Percentiles rank a stretch among this genome's conserved stretches.
Conservation (phyloP, 92 coral and sea anemone species). For the Parazoanthus swiftii region DNA sequence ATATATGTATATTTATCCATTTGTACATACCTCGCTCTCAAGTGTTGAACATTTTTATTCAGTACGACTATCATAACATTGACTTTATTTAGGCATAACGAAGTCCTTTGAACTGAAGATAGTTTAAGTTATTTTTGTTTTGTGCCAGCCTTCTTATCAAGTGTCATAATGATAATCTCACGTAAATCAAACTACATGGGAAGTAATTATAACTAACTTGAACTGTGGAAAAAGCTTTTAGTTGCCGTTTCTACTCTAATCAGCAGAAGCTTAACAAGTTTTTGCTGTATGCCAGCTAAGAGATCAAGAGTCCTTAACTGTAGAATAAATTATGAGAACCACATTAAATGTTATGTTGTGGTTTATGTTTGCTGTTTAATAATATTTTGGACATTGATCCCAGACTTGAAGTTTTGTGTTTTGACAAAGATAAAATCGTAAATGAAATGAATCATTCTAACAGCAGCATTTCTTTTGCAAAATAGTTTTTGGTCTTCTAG, state of each 20-base stretch:
- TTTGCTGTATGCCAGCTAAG: background rate
- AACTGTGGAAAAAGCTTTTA: background rate
- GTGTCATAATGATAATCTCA: background rate
- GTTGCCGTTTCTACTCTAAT: background rate
- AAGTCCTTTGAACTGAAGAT: background rate
- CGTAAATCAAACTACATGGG: slow-evolving; percentile 9
- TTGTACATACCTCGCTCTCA: background rate
- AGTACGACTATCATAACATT: slow-evolving; percentile 13
- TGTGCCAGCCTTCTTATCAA: slow-evolving; percentile 2
- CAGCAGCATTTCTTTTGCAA: background rate
- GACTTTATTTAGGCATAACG: slow-evolving; percentile 5
- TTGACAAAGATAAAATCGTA: background rate
- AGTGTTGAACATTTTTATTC: slow-evolving; percentile 16
- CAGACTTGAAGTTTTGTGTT: background rate
- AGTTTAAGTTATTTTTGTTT: slow-evolving; percentile 20
- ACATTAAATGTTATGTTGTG: background rate
- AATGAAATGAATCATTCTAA: background rate
- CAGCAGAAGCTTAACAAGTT: background rate
- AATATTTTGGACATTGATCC: slow-evolving; percentile 1
- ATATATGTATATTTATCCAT: background rate
- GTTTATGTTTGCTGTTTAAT: slow-evolving; percentile 9
- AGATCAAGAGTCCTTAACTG: background rate
- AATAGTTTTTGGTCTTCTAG: background rate
- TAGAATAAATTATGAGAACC: background rate
- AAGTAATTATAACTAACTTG: slow-evolving; percentile 6